phyloP scores from a whole-genome alignment of 2,797 vertebrate species.

The Heterohyrax brucei region DNA sequence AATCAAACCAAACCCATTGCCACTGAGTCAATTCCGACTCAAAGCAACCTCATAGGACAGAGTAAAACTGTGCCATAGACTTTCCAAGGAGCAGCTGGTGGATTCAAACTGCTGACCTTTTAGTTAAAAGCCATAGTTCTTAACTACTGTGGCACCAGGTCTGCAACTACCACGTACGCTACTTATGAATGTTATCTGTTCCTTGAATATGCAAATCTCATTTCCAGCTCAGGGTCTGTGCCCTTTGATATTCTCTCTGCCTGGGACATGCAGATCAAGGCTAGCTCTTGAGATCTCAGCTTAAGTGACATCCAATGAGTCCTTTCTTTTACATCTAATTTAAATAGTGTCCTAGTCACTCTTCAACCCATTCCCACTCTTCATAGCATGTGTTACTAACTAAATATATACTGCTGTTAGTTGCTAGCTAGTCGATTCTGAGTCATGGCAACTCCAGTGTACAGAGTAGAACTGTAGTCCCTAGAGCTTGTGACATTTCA shows the following conservation, averaged over 20 bases:
- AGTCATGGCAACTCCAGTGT: not conserved
- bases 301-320: not conserved
- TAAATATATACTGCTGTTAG: not conserved
- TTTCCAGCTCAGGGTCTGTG: not conserved
- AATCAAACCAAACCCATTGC: too few species aligned
- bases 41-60: too few species aligned
- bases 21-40: too few species aligned
- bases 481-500: not conserved
- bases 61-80: too few species aligned
- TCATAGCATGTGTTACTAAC: not conserved
- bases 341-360: not conserved
- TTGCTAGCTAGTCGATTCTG: not conserved
- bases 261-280: not conserved
- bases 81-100: too few species aligned
- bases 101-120: too few species aligned
- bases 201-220: conserved; percentile 28
- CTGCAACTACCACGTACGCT: not conserved
- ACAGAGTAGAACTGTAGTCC: not conserved
- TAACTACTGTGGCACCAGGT: too few species aligned
- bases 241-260: not conserved
- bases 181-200: not conserved
- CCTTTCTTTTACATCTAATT: not conserved
- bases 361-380: not conserved
- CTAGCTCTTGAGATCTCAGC: not conserved
- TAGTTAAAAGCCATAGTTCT: too few species aligned